Evolutionary conservation across 1,140 invertebrate species (phyloP).

Genomic region (Latrodectus geometricus): DNA sequence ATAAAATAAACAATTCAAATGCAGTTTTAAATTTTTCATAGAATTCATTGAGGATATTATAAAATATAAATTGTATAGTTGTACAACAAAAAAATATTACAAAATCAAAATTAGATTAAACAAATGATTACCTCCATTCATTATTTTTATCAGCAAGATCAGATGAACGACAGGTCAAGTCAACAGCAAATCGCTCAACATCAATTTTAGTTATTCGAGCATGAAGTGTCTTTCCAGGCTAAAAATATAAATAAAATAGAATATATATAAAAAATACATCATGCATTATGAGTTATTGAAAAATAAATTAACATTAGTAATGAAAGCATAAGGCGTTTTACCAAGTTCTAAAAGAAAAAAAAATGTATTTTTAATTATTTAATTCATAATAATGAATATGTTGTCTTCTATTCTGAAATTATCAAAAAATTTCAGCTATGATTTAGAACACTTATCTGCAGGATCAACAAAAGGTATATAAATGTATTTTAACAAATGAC

Average conservation of each 20-base stretch:
- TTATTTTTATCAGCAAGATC: slow-evolving; percentile 92
- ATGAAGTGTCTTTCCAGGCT: slow-evolving; percentile 87
- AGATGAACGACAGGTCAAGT: slow-evolving; percentile 92
- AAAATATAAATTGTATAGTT: neutral
- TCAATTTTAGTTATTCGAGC: slow-evolving; percentile 96
- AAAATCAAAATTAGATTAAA: neutral
- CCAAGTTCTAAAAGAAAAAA: too few relatives aligned
- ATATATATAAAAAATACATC: too few relatives aligned
- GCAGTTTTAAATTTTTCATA: neutral
- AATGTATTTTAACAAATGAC: too few relatives aligned
- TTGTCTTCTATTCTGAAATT: too few relatives aligned
- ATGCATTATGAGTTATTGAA: too few relatives aligned
- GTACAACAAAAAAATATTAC: neutral
- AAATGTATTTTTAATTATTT: too few relatives aligned
- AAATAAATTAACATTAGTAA: too few relatives aligned
- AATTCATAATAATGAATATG: too few relatives aligned
- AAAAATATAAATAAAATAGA: slow-evolving; percentile 53
- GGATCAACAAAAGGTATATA: too few relatives aligned
- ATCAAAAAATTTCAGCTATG: too few relatives aligned
- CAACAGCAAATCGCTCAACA: slow-evolving; percentile 92
- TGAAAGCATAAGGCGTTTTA: too few relatives aligned
- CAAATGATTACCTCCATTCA: slow-evolving; percentile 68
- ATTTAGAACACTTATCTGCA: too few relatives aligned
- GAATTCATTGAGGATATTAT: neutral
- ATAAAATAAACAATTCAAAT: neutral